phyloP scores from a whole-genome alignment of 2,797 vertebrate genomes.

The Nyctibius grandis region DNA sequence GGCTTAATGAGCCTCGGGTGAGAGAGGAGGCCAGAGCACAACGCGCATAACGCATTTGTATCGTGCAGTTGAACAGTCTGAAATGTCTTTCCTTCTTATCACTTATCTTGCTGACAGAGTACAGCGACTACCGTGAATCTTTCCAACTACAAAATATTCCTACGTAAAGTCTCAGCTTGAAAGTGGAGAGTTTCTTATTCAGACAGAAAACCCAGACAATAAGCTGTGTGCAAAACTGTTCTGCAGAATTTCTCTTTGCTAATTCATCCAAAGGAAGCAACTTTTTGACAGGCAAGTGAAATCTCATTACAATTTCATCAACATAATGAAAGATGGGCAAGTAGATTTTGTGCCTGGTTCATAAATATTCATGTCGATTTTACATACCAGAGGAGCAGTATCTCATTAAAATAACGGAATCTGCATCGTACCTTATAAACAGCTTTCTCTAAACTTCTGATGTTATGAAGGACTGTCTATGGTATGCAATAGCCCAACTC shows the following conservation, averaged over 20 bases:
- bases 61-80: background rate
- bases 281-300: slow-evolving; percentile 26
- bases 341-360: slow-evolving; percentile 17
- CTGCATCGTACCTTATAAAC: background rate
- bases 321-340: slow-evolving; percentile 37
- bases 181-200: background rate
- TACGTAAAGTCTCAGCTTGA: accelerated
- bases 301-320: slow-evolving; percentile 42
- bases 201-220: background rate
- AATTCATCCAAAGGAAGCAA: slow-evolving; percentile 13
- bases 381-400: background rate
- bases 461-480: background rate
- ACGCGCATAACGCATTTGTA: accelerated
- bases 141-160: background rate
- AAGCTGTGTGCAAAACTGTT: background rate
- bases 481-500: background rate
- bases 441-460: background rate
- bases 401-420: slow-evolving; percentile 3
- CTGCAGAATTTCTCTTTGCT: background rate
- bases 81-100: background rate
- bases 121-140: background rate
- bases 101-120: accelerated
- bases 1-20: slow-evolving; percentile 6
- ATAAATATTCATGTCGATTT: slow-evolving; percentile 29
- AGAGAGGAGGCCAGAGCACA: background rate